Percentiles rank a stretch among this genome's conserved stretches.
Evolutionary conservation across 2,888 invertebrate genomes (phyloP).

Genomic region (Acleris holmiana): DNA sequence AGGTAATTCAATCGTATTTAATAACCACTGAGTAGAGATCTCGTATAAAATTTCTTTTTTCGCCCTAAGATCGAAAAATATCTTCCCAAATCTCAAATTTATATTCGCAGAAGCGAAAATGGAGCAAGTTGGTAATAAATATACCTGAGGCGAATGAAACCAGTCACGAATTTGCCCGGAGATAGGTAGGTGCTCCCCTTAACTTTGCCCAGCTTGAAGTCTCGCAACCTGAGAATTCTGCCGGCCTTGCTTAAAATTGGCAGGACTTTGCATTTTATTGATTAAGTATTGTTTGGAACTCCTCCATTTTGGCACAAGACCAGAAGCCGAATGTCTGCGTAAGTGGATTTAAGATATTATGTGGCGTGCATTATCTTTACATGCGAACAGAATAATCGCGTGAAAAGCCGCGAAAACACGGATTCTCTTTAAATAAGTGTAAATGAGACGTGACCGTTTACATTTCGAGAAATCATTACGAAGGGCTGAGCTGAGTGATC

Average conservation of each 20-base stretch:
- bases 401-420: constrained; percentile 10
- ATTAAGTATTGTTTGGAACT: constrained; percentile 41
- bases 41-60: constrained; percentile 22
- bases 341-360: constrained; percentile 39
- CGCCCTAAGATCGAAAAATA: constrained; percentile 25
- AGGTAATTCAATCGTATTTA: constrained; percentile 28
- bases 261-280: constrained; percentile 45
- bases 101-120: constrained; percentile 29
- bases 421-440: neutral
- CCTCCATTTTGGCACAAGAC: constrained; percentile 41
- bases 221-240: constrained; percentile 28
- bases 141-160: constrained; percentile 32
- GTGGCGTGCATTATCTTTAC: constrained; percentile 38
- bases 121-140: constrained; percentile 31
- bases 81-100: constrained; percentile 32
- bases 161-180: constrained; percentile 18
- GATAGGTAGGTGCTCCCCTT: constrained; percentile 22
- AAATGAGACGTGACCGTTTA: constrained; percentile 29
- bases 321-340: constrained; percentile 31
- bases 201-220: constrained; percentile 26
- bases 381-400: constrained; percentile 12
- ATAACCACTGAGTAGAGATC: constrained; percentile 11
- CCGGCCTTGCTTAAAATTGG: constrained; percentile 39
- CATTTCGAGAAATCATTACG: constrained; percentile 29
- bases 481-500: constrained; percentile 20